Conservation (phyloP, 2,888 invertebrate genomes). For the Conistra vaccinii region DNA sequence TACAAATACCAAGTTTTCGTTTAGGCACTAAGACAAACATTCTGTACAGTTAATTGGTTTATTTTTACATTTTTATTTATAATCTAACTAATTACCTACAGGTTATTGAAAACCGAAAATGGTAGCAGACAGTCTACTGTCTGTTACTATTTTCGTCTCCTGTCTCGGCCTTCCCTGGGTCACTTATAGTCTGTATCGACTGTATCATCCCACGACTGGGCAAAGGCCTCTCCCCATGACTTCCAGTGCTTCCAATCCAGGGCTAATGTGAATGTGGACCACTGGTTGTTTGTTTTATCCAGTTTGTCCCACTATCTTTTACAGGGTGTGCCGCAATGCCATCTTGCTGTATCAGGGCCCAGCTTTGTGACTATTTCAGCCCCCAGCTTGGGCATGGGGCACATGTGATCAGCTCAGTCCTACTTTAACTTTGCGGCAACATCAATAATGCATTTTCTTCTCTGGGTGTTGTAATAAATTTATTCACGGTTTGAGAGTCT, state of each 20-base stretch:
- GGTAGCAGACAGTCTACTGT: background rate
- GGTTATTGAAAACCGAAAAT: background rate
- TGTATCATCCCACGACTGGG: background rate
- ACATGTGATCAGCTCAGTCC: background rate
- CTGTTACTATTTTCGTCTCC: background rate
- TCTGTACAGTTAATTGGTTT: background rate
- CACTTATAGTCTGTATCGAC: background rate
- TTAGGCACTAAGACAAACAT: constrained; percentile 8
- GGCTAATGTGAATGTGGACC: background rate
- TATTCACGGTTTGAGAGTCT: background rate
- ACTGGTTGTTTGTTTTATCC: background rate
- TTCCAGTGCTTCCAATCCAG: background rate
- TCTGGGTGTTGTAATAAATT: background rate
- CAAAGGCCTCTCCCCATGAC: background rate
- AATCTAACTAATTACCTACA: background rate
- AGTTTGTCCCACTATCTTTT: background rate
- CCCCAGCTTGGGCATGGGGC: background rate
- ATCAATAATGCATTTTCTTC: background rate
- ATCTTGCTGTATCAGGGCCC: background rate
- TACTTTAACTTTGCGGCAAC: too few species aligned
- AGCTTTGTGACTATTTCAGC: background rate
- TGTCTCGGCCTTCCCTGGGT: background rate
- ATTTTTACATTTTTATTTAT: background rate
- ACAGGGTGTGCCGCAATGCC: background rate
- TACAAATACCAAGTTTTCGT: constrained; percentile 5